A percentile compares a stretch with the other conserved stretches of the same genome.
Evolutionary conservation across 1,140 invertebrate genomes (phyloP).

Genomic region (Mactra quadrangularis): DNA sequence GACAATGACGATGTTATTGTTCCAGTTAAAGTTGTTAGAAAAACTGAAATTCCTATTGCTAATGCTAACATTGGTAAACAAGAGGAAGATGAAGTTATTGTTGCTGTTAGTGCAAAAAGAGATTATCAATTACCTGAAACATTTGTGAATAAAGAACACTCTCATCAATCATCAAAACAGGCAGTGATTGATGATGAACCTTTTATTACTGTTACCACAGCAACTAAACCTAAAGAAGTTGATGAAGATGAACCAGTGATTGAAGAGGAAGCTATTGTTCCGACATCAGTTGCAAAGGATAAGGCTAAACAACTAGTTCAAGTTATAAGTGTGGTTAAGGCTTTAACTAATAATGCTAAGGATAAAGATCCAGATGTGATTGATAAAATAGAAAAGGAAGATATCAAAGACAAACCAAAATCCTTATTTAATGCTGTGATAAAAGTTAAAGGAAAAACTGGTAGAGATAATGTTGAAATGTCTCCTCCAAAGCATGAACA

Average conservation of each 20-base stretch:
- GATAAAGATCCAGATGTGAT: constrained; percentile 51
- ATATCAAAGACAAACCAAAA: constrained; percentile 27
- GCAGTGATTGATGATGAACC: background rate
- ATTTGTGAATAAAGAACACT: constrained; percentile 19
- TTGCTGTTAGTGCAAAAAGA: constrained; percentile 16
- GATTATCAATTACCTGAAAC: constrained; percentile 15
- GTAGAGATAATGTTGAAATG: background rate
- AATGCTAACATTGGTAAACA: background rate
- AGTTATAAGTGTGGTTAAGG: constrained; percentile 55
- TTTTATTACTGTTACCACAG: background rate
- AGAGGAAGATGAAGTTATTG: constrained; percentile 29
- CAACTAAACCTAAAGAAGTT: constrained; percentile 41
- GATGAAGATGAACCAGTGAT: background rate
- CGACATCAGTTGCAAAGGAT: constrained; percentile 33
- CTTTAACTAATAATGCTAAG: constrained; percentile 27
- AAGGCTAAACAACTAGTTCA: constrained; percentile 31
- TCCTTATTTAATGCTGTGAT: constrained; percentile 37
- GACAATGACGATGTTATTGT: constrained; percentile 35
- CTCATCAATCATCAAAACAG: background rate
- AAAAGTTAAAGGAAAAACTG: constrained; percentile 23
- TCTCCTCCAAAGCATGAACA: constrained; percentile 46
- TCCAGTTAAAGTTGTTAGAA: constrained; percentile 48
- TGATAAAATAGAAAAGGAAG: constrained; percentile 50
- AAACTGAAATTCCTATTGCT: constrained; percentile 17
- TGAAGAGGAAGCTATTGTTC: constrained; percentile 48